These are phyloP conservation scores for Amiota mariae DNA, from an alignment of 2,888 invertebrate genomes.

Conservation along the genomic window DNA sequence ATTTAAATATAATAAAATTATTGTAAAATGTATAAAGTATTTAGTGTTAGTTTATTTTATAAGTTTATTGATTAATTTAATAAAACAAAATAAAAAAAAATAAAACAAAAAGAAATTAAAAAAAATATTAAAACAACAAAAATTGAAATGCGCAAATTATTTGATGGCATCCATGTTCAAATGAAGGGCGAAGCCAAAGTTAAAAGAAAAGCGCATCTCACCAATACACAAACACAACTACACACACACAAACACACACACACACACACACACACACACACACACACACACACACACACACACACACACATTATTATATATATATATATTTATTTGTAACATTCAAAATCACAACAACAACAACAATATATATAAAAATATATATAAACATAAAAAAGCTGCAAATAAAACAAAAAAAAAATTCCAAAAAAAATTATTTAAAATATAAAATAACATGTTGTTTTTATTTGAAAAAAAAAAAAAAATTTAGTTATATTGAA, in stretches of 20 bases:
- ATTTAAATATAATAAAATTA: slow-evolving; percentile 53
- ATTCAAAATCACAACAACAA: too few species aligned
- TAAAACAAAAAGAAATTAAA: slow-evolving; percentile 25
- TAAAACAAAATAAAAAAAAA: too few species aligned
- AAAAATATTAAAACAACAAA: too few species aligned
- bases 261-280: slow-evolving; percentile 37
- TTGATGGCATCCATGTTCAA: background rate
- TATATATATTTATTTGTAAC: background rate
- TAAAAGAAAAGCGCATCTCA: background rate
- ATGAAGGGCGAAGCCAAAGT: background rate
- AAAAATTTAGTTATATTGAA: too few species aligned
- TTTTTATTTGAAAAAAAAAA: too few species aligned
- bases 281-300: slow-evolving; percentile 35
- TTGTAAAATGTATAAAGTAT: slow-evolving; percentile 65
- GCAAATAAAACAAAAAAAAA: slow-evolving; percentile 23
- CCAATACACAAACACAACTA: slow-evolving; percentile 33
- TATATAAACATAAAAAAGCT: too few species aligned
- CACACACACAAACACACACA: slow-evolving; percentile 28
- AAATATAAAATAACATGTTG: too few species aligned
- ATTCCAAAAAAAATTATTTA: slow-evolving; percentile 60
- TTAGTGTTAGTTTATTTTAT: slow-evolving; percentile 71
- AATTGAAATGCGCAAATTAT: background rate
- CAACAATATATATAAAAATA: too few species aligned
- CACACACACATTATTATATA: slow-evolving; percentile 33
- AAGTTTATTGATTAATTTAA: slow-evolving; percentile 57